Base-by-base conservation (phyloP, 2,113 vertebrate genomes). In the Copsychus sechellarum region DNA sequence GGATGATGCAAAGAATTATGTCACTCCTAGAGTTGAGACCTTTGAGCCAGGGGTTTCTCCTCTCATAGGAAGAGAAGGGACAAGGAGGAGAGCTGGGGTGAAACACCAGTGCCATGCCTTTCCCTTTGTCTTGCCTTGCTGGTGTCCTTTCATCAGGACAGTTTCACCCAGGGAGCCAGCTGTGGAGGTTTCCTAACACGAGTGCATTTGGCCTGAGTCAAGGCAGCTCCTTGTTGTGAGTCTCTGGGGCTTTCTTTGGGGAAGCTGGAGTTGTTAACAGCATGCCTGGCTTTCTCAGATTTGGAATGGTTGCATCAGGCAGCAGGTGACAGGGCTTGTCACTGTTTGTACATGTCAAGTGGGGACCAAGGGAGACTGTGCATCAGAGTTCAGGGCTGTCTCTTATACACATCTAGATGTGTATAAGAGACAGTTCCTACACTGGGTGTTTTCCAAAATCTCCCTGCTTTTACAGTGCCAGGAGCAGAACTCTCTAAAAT, bases 281-380 rank as follows among this genome's bases (percentile, higher is more conserved):
- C 57, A 28, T 0, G 0, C 33, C 70, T 78, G 45, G 57, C 31
- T 89, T 85, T 71, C 36, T 57, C 34, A 45, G 89, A n/a, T 84
- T 91, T 91, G 0, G 42, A 51, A 43, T 91, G 72, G 89, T 45
- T 0, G 0, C 53, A 40, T 34, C 5, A 1, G 72, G 65, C 34
- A 61, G 65, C 86, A 61, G 57, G 56, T 86, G 86, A 92, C 28
- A 47, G 81, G 70, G 57, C 65, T 91, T 91, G 89, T 95, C 93
- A 79, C 53, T 0, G 5, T 43, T 89, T 89, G 89, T 82, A 87
- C 45, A 9, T 61, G 71, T 88, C 88, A 76, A 36, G 21, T 3
- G 1, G 11, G 57, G 48, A 94, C 60, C 56, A 81, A 34, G 47
- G 61, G 53, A 88, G 51, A 77, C 42, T 2, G 22, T 2, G 4